A percentile compares a stretch with the other conserved stretches of the same genome.
phyloP scores from a whole-genome alignment of 2,113 vertebrate species.

The Cairina moschata region DNA sequence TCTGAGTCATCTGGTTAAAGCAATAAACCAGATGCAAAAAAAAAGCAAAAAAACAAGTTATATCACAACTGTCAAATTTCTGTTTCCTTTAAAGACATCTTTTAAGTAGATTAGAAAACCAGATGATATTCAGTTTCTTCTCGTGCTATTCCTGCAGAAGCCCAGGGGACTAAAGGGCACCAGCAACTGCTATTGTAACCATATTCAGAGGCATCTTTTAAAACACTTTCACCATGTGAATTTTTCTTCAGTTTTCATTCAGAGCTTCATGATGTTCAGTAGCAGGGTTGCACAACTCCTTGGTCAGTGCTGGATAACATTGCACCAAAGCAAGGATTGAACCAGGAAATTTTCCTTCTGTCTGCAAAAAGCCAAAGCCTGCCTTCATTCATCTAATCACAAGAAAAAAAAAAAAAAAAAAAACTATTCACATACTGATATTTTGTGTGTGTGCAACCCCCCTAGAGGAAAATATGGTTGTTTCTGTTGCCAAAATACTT shows the following conservation, averaged over 20 bases:
- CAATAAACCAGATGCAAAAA: too few species aligned
- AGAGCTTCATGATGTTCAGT: not conserved
- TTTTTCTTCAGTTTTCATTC: not conserved
- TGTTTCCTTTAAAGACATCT: not conserved
- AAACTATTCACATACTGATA: not conserved
- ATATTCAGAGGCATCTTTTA: not conserved
- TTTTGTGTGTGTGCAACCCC: not conserved
- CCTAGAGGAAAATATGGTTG: not conserved
- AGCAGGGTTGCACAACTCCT: not conserved
- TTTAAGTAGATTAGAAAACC: not conserved
- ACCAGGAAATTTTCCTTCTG: not conserved
- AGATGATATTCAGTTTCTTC: not conserved
- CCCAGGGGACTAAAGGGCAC: not conserved
- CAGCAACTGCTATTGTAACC: not conserved
- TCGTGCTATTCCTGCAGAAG: not conserved
- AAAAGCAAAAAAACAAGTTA: too few species aligned
- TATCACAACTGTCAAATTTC: not conserved
- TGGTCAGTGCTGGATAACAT: not conserved
- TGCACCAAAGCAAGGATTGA: not conserved
- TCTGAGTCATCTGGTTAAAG: not conserved
- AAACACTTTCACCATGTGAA: not conserved
- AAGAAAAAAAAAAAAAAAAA: not conserved
- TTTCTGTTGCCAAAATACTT: not conserved
- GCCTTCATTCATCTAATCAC: not conserved
- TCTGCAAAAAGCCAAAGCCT: not conserved